Conservation (phyloP, 1,140 invertebrate genomes). For the Bombus pyrosoma region DNA sequence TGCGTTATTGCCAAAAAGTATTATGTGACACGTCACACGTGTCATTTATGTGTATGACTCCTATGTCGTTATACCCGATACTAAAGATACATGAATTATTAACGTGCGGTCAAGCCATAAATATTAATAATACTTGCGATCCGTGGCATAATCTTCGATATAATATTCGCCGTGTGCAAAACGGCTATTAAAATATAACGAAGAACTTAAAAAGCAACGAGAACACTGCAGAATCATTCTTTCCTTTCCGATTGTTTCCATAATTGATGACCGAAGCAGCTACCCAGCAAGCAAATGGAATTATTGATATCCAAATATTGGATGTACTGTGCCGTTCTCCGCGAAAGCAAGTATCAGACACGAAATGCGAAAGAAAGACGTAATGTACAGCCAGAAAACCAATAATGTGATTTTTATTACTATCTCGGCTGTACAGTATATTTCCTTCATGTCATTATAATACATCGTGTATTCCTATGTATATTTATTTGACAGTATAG, state of each 20-base stretch:
- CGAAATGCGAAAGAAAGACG: not conserved
- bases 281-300: slow-evolving; percentile 15
- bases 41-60: not conserved
- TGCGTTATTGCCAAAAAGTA: not conserved
- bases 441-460: no score
- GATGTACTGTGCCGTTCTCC: not conserved
- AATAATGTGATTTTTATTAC: not conserved
- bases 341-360: not conserved
- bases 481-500: no score
- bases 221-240: not conserved
- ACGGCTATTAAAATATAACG: not conserved
- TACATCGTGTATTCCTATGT: no score
- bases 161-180: not conserved
- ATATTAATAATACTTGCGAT: not conserved
- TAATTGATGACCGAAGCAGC: slow-evolving; percentile 13
- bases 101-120: not conserved
- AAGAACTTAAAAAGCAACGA: slow-evolving; percentile 12
- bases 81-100: not conserved
- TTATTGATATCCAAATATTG: slow-evolving; percentile 29
- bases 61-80: not conserved
- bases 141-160: no score
- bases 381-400: not conserved
- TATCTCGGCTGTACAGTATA: not conserved
- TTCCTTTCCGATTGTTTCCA: not conserved
- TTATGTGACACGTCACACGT: not conserved